A percentile compares a stretch with the other conserved stretches of the same genome.
These are phyloP conservation scores for Maniola hyperantus DNA, from an alignment of 2,888 invertebrate genomes.

Conservation along the genomic window DNA sequence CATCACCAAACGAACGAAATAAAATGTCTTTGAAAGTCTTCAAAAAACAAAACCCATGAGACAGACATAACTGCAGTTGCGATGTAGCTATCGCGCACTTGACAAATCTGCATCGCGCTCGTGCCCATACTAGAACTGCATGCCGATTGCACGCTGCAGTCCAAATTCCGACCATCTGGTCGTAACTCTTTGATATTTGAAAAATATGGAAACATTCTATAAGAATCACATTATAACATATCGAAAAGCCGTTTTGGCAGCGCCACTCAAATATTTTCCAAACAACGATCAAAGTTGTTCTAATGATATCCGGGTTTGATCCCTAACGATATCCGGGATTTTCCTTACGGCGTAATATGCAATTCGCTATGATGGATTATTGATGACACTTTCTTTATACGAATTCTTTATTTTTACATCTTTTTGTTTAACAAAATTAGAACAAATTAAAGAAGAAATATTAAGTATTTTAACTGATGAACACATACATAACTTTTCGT, in stretches of 20 bases:
- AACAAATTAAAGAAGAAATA: too few relatives aligned
- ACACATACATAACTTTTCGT: too few relatives aligned
- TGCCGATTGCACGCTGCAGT: too few relatives aligned
- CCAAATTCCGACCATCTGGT: too few relatives aligned
- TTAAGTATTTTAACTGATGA: too few relatives aligned
- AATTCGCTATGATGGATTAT: slow-evolving; percentile 50
- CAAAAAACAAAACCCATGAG: too few relatives aligned
- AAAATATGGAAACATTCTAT: neutral
- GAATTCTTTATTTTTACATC: slow-evolving; percentile 1
- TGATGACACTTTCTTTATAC: slow-evolving; percentile 36
- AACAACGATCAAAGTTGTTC: slow-evolving; percentile 9
- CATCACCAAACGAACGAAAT: too few relatives aligned
- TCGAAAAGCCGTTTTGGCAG: neutral
- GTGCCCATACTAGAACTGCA: too few relatives aligned
- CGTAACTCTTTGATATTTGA: neutral
- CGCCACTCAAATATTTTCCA: neutral
- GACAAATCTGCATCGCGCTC: too few relatives aligned
- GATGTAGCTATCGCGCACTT: too few relatives aligned
- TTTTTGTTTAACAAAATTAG: neutral
- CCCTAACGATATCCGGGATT: slow-evolving; percentile 45
- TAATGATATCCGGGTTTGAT: slow-evolving; percentile 17
- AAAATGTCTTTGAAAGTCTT: too few relatives aligned
- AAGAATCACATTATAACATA: neutral
- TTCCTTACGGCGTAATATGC: slow-evolving; percentile 43
- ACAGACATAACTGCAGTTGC: too few relatives aligned